Evolutionary conservation across 2,797 vertebrate genomes (phyloP).

Genomic region (Pangasius larnaudii): DNA sequence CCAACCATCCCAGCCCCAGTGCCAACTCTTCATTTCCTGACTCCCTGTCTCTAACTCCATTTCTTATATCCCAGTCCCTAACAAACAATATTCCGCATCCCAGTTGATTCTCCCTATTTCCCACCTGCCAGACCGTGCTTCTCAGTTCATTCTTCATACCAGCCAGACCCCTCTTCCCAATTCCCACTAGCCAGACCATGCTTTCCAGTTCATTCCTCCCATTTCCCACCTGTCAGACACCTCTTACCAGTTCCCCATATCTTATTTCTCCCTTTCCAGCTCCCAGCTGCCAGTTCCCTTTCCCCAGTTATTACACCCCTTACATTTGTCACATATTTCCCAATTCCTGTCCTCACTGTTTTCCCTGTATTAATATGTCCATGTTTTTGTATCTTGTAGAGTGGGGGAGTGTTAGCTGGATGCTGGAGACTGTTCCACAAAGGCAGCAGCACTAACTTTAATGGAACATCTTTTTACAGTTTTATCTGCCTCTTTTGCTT

Average conservation of each 20-base stretch:
- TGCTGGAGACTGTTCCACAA: slow-evolving; percentile 74
- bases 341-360: slow-evolving; percentile 46
- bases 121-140: not conserved
- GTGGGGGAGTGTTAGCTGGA: slow-evolving; percentile 77
- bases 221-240: not conserved
- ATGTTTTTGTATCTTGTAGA: slow-evolving; percentile 82
- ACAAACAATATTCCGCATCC: too few relatives aligned
- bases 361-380: slow-evolving; percentile 74
- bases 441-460: slow-evolving; percentile 74
- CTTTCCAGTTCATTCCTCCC: not conserved
- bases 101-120: not conserved
- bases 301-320: not conserved
- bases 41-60: not conserved
- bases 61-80: slow-evolving; percentile 29
- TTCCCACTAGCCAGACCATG: not conserved
- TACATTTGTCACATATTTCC: not conserved
- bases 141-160: not conserved
- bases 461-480: slow-evolving; percentile 62
- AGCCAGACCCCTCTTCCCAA: not conserved
- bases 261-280: not conserved
- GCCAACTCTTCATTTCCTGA: not conserved
- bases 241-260: not conserved
- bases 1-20: not conserved
- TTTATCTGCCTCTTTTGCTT: slow-evolving; percentile 62
- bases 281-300: not conserved